Evolutionary conservation across 2,888 invertebrate genomes (phyloP).

Genomic region (Nephrotoma guestfalica): DNA sequence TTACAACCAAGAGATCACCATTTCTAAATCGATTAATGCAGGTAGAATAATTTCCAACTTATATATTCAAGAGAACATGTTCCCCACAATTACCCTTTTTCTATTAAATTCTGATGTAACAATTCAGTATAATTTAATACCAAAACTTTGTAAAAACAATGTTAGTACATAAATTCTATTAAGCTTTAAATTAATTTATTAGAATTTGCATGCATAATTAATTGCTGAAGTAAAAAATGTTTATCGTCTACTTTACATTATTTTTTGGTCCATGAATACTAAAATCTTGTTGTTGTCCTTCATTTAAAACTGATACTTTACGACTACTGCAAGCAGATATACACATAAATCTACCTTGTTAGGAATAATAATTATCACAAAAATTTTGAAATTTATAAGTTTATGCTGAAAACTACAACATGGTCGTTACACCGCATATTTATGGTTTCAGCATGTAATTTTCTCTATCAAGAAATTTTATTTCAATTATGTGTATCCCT

Average conservation of each 20-base stretch:
- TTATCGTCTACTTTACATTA: not conserved
- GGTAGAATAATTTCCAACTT: no score
- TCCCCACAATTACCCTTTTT: no score
- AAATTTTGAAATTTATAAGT: not conserved
- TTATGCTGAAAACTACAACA: not conserved
- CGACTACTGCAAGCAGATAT: not conserved
- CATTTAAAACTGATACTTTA: not conserved
- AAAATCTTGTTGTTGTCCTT: not conserved
- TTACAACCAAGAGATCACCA: no score
- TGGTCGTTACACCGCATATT: not conserved
- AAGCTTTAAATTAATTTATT: not conserved
- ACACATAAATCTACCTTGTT: not conserved
- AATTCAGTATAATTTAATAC: no score
- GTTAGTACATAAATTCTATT: not conserved
- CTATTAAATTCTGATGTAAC: no score
- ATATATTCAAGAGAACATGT: no score
- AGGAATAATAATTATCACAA: not conserved
- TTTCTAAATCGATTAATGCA: no score
- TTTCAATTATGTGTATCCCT: not conserved
- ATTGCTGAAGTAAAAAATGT: not conserved
- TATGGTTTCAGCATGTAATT: not conserved
- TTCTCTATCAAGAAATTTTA: not conserved
- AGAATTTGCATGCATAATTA: not conserved
- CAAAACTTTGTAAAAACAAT: no score
- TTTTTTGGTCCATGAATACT: not conserved